Base-by-base conservation (phyloP, 2,797 vertebrate genomes). In the Nothura maculosa region DNA sequence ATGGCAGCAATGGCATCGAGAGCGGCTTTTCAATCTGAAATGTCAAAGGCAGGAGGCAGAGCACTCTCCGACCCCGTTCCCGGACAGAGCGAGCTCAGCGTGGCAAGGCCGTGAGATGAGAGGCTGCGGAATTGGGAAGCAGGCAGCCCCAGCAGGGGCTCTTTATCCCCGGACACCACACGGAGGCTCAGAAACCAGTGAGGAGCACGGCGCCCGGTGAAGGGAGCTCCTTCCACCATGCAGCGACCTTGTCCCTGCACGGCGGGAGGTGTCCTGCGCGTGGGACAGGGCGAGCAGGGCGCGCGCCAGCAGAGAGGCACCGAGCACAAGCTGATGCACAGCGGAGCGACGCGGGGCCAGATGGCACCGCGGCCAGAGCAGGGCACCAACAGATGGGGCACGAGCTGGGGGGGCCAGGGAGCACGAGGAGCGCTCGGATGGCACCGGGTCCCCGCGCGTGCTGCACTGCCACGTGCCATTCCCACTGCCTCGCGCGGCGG, bases 101-200 rank as follows among this genome's bases (percentile, higher is more conserved):
- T 0, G 1, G 47, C 5, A 5, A 77, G 27, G 28, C 34, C 14
- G 19, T 64, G 43, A 66, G 72, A 64, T 55, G 43, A 77, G 66
- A 9, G 52, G 8, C 20, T 63, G 70, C 30, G 28, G 77, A 52
- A 70, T 45, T 78, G 63, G 89, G 79, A 84, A 83, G 69, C 80
- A 79, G 58, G 25, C 85, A 84, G 81, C 75, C 87, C 81, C 42
- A 9, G 82, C 72, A 81, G 90, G 58, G 77, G 75, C 60, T 1
- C 61, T 42, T 55, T 77, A 21, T 20, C 57, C 50, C 15, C 10
- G 32, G 0, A 3, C 9, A 4, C 1, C 0, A 36, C 2, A 0
- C 0, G 0, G 50, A 40, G 72, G 25, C 62, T 36, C 24, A 77
- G 58, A 77, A 12, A 62, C 20, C 66, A 12, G 25, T 47, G 61